phyloP scores from a whole-genome alignment of 2,113 vertebrate genomes.

The Toxotes jaculatrix region DNA sequence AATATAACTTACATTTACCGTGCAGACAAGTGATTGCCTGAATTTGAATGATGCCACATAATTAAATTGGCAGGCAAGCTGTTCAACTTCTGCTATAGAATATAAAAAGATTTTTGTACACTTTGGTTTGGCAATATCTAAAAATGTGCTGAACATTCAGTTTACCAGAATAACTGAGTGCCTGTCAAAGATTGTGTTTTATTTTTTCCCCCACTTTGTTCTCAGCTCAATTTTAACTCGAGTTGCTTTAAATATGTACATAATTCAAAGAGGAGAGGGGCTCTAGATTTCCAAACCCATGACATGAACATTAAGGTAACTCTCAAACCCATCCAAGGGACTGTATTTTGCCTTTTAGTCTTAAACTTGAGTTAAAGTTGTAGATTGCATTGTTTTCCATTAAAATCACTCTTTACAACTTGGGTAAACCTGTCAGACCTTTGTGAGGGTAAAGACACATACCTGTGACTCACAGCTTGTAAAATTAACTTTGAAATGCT shows the following conservation, averaged over 20 bases:
- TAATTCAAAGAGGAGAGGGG: neutral
- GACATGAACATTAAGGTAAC: slow-evolving; percentile 12
- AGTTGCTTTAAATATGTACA: neutral
- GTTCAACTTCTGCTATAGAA: neutral
- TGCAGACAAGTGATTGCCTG: slow-evolving; percentile 26
- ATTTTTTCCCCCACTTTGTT: slow-evolving; percentile 3
- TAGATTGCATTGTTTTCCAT: neutral
- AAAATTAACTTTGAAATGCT: neutral
- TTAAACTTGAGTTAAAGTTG: neutral
- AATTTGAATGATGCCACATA: slow-evolving; percentile 20
- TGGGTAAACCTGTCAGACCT: neutral
- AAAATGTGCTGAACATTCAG: slow-evolving; percentile 32
- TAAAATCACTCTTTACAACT: neutral
- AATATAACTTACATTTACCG: slow-evolving; percentile 3
- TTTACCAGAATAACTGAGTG: neutral
- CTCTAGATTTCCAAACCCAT: neutral
- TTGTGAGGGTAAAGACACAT: neutral
- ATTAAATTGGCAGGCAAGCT: slow-evolving; percentile 2
- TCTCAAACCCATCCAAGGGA: neutral
- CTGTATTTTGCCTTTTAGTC: neutral
- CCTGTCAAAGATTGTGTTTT: neutral
- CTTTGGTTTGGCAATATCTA: slow-evolving; percentile 7
- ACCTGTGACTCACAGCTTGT: neutral
- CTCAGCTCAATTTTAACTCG: slow-evolving; percentile 15
- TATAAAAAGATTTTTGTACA: neutral